Base-by-base conservation (phyloP, 2,888 invertebrate species). In the Serripes groenlandicus region DNA sequence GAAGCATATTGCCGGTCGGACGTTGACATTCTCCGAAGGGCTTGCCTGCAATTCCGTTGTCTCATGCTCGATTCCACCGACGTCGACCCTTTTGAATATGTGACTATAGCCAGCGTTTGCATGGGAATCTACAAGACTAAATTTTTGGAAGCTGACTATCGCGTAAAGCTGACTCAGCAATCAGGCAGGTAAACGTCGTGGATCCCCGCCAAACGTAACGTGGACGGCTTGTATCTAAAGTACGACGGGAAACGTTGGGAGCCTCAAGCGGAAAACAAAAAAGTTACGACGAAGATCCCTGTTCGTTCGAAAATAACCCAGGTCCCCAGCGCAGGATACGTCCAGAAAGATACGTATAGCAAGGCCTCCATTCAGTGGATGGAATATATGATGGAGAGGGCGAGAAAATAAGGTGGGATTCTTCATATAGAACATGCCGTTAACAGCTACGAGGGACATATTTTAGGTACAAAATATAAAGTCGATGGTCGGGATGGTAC, bases 321-420 rank as follows among this genome's bases (percentile, higher is more conserved):
- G 3, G 62, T 81, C 11, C 78, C 73, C 18, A 62, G 72, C 28
- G 5, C 69, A 56, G 49, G 60, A 21, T 3, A 35, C n/a, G 32
- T 21, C 30, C 49, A 56, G 11, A 71, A 54, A 49, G 72, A 75
- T 18, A 49, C 71, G 21, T 78, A 49, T 32, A 85, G 85, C 34
- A 78, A 81, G 49, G 52, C 28, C 1, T 81, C 76, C 0, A 85
- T 85, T 21, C 73, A 78, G 49, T 78, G 81, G 76, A 54, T 85
- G 15, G 78, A 85, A 76, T 78, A 69, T 72, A 56, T 35, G 42
- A 56, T 60, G 28, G 62, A 74, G 3, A 54, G 30, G 52, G 54
- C n/a, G n/a, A n/a, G n/a, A n/a, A n/a, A n/a, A n/a, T n/a, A n/a
- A n/a, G n/a, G n/a, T n/a, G n/a, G 71, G 0, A 26, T 62, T 11